Evolutionary conservation across 2,888 invertebrate species (phyloP), one percentile per base, ranked within the genome.

Genomic region (Euclidia mi): DNA sequence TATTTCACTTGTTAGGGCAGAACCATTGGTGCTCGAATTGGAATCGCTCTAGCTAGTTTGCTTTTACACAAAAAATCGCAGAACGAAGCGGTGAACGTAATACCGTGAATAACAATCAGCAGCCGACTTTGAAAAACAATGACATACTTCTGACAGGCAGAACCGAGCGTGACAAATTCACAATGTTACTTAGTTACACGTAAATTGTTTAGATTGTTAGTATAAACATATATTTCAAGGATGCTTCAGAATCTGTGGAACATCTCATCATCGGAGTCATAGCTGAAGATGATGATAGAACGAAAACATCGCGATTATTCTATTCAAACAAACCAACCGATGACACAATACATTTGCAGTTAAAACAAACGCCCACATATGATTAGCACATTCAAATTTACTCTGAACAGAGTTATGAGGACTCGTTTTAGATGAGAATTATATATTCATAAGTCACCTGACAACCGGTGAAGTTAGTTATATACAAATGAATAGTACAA

Each of bases 241-340:
- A 76, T 69, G 56, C 49, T 49, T 50, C 47, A 55, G 28, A 49
- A 56, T 41, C 44, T 15, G 46, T 41, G 37, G 52, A 44, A 46
- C 41, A 55, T 11, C 2, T 28, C 29, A 58, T 50, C 42, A 53
- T 48, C 45, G 45, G 43, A 31, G 48, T 55, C 35, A 34, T 29
- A 49, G 37, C 48, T 52, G 51, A 34, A 44, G 37, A 34, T 44
- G 41, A 51, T 38, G 44, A 50, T 63, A 70, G 47, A 57, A 57
- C 70, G 47, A 73, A 72, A 78, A 75, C 65, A 73, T 65, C 47
- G 46, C 56, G 68, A 58, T 56, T 53, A 69, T 63, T 56, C 45
- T 61, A 71, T 66, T 63, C 43, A 70, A 65, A 60, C 53, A 45
- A 44, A 40, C 47, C 46, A 56, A 32, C 40, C 41, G 50, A 55